Base-by-base conservation (phyloP, 92 coral and sea anemone genomes). In the Virgularia gustaviana region DNA sequence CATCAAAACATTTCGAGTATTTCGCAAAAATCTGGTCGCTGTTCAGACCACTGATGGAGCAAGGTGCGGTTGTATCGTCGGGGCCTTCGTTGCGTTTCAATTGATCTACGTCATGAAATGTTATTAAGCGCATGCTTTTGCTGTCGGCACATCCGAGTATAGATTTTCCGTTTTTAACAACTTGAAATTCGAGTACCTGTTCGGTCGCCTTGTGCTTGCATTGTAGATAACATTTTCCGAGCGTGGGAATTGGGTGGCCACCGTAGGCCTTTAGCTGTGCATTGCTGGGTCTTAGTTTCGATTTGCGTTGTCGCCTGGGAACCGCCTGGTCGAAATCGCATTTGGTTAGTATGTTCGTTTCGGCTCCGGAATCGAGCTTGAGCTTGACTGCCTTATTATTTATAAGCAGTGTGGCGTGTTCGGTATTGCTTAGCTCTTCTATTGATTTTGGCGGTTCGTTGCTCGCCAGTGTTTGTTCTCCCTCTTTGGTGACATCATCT, bases 331-430 rank as follows among this genome's bases (percentile, higher is more conserved):
- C 18, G 29, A 65, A 81, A 36, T 67, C 86, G 15, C 43, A 27
- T 5, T 44, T 75, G 2, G 81, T 81, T 57, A 76, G 32, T 19
- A 75, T 57, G 63, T 75, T 81, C 27, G 80, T 65, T 28, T 65
- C 85, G 12, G 80, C 80, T 19, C 77, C 80, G 4, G 85, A 47
- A 64, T 80, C 85, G 4, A 74, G 77, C 27, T 81, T 81, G 13
- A 81, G 0, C 23, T 33, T 18, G 2, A 81, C 52, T 18, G 45
- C n/a, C 29, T 56, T 57, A 22, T 70, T 57, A 65, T 76, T 76
- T 12, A 71, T 36, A 31, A 27, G 53, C 13, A 66, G 65, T 0
- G 35, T 10, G 1, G 86, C 43, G 59, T 81, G 54, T 57, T 81
- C 76, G 44, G 57, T 76, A 0, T 16, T 61, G 63, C 36, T 38